phyloP scores from a whole-genome alignment of 1,140 invertebrate genomes.

The Ceratoteleas bidentatus region DNA sequence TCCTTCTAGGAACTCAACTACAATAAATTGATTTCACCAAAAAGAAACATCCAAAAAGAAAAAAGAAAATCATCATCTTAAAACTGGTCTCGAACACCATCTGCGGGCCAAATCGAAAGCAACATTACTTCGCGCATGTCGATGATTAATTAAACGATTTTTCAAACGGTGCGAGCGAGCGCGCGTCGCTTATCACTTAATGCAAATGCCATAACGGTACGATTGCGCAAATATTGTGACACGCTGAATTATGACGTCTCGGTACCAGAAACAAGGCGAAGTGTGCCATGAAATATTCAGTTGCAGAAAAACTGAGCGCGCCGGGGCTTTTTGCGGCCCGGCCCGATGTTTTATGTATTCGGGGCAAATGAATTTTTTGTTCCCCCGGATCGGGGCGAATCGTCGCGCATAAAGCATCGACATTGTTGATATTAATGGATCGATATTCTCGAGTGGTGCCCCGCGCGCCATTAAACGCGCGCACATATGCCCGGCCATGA shows the following conservation, averaged over 20 bases:
- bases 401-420: conserved; percentile 47
- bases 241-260: conserved; percentile 5
- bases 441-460: conserved; percentile 70
- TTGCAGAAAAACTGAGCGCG: conserved; percentile 13
- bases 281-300: conserved; percentile 45
- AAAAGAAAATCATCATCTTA: too few species aligned
- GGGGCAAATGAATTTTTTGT: conserved; percentile 59
- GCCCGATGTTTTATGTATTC: conserved; percentile 55
- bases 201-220: conserved; percentile 10
- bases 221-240: conserved; percentile 45
- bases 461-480: conserved; percentile 71
- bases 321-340: conserved; percentile 7
- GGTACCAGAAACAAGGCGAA: conserved; percentile 26
- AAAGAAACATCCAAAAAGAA: too few species aligned
- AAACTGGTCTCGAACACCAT: too few species aligned
- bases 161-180: background rate
- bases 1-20: too few species aligned
- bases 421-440: conserved; percentile 74
- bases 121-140: too few species aligned
- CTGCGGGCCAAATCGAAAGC: too few species aligned
- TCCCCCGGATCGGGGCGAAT: conserved; percentile 27
- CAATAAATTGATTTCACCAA: too few species aligned
- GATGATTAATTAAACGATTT: too few species aligned
- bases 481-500: conserved; percentile 70
- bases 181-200: background rate